Evolutionary conservation across 92 coral and sea anemone species (phyloP).

Genomic region (Paramuricea clavata): DNA sequence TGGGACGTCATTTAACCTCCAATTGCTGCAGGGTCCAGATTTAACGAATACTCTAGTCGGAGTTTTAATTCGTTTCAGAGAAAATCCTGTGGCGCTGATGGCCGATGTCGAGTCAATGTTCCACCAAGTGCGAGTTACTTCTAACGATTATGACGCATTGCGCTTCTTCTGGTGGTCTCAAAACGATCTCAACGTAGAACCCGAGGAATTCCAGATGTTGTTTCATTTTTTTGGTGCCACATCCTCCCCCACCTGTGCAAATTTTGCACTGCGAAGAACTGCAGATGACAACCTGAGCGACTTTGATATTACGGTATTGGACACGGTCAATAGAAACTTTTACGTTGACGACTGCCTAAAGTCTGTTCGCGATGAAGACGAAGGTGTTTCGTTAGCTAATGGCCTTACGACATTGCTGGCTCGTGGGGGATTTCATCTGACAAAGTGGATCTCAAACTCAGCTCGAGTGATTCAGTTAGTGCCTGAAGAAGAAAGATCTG

Average conservation of each 20-base stretch:
- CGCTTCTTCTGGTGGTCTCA: constrained; percentile 73
- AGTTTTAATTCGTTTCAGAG: neutral
- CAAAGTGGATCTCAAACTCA: neutral
- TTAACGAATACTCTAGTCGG: neutral
- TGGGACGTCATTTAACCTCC: neutral
- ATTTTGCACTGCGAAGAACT: constrained; percentile 30
- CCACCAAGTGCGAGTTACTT: constrained; percentile 64
- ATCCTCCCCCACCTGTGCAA: neutral
- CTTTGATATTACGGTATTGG: constrained; percentile 25
- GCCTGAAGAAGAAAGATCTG: constrained; percentile 35
- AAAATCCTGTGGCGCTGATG: constrained; percentile 43
- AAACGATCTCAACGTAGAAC: constrained; percentile 37
- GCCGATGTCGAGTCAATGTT: constrained; percentile 14
- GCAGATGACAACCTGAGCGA: constrained; percentile 57
- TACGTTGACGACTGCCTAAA: constrained; percentile 35
- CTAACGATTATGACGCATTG: constrained; percentile 46
- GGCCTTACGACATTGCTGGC: too few species aligned
- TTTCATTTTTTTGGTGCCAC: neutral
- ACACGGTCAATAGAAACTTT: constrained; percentile 54
- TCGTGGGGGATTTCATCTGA: neutral
- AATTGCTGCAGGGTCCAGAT: neutral
- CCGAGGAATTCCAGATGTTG: constrained; percentile 35
- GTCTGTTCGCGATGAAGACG: constrained; percentile 48
- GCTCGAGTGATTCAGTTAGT: neutral
- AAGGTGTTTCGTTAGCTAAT: too few species aligned